phyloP scores from a whole-genome alignment of 1,140 invertebrate genomes.

The Littorina saxatilis region DNA sequence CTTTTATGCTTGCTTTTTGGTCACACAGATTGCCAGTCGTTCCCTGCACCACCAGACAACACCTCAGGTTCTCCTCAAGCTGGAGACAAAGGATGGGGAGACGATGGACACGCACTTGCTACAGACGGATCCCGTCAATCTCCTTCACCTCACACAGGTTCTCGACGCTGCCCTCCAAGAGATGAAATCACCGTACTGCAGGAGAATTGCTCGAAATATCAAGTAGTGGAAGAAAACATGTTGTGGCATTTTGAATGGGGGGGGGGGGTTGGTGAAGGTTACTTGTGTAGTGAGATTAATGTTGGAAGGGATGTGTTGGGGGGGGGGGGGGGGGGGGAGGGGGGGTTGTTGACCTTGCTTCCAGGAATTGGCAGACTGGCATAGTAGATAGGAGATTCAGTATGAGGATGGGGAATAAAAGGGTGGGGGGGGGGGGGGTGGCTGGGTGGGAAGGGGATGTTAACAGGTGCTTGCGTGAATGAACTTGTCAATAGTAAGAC shows the following conservation, averaged over 20 bases:
- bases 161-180: conserved; percentile 81
- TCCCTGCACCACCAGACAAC: conserved; percentile 78
- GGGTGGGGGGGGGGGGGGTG: too few relatives aligned
- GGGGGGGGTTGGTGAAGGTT: too few relatives aligned
- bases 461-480: too few relatives aligned
- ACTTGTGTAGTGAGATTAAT: too few relatives aligned
- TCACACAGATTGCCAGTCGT: conserved; percentile 79
- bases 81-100: conserved; percentile 74
- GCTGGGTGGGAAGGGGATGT: too few relatives aligned
- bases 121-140: conserved; percentile 82
- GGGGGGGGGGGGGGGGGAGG: too few relatives aligned
- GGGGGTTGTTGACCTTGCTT: too few relatives aligned
- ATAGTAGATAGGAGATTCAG: too few relatives aligned
- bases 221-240: conserved; percentile 45
- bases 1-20: not conserved
- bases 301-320: too few relatives aligned
- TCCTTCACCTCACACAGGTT: conserved; percentile 80
- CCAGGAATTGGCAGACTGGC: too few relatives aligned
- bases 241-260: not conserved
- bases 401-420: too few relatives aligned
- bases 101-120: conserved; percentile 75
- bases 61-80: conserved; percentile 79
- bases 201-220: conserved; percentile 73
- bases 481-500: too few relatives aligned
- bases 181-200: conserved; percentile 77